These are phyloP conservation scores for Chanos chanos DNA, from an alignment of 2,797 vertebrate genomes.

Conservation along the genomic window DNA sequence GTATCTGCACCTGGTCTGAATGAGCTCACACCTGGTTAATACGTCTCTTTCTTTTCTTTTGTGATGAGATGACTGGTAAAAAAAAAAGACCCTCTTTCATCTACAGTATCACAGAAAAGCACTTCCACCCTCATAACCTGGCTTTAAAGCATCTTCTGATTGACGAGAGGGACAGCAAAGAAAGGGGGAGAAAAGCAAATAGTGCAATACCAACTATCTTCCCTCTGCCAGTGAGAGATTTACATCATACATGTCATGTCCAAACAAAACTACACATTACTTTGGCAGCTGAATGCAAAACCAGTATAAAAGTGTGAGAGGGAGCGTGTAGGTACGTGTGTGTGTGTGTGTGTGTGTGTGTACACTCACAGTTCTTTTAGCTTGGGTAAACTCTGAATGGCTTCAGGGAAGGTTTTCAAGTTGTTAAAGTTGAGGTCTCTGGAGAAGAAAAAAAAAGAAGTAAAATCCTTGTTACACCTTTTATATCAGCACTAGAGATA, in stretches of 20 bases:
- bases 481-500: too few species aligned
- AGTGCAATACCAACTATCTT: not conserved
- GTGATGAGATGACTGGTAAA: too few species aligned
- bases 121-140: too few species aligned
- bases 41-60: conserved; percentile 19
- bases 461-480: conserved; percentile 3
- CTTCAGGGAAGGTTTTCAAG: conserved; percentile 88
- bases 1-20: conserved; percentile 24
- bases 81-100: conserved; percentile 13
- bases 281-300: not conserved
- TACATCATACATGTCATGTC: too few species aligned
- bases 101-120: too few species aligned
- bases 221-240: too few species aligned
- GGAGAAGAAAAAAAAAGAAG: conserved; percentile 42
- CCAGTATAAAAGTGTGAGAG: not conserved
- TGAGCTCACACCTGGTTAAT: conserved; percentile 29
- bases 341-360: not conserved
- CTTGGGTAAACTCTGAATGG: conserved; percentile 87
- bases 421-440: conserved; percentile 98
- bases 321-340: not conserved
- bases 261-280: too few species aligned
- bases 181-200: not conserved
- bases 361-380: conserved; percentile 95
- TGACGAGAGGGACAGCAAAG: not conserved
- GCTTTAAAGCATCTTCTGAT: too few species aligned